Percentiles rank a stretch among this genome's conserved stretches.
Evolutionary conservation across 2,797 vertebrate genomes (phyloP).

Genomic region (Anguilla marmorata): DNA sequence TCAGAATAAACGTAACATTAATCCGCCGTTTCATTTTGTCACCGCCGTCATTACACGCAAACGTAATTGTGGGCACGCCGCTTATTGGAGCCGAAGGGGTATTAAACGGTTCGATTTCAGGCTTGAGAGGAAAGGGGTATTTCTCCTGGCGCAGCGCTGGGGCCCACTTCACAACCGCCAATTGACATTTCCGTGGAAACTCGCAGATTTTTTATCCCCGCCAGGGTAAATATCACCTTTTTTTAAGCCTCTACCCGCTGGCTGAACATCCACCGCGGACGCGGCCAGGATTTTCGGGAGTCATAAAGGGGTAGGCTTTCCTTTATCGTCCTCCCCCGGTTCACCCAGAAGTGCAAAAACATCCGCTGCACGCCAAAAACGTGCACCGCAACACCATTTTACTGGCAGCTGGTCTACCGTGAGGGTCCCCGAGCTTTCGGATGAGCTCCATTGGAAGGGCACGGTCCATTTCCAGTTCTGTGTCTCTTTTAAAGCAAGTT

Average conservation of each 20-base stretch:
- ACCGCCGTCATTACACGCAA: slow-evolving; percentile 40
- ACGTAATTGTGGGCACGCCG: slow-evolving; percentile 59
- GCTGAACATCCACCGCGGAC: slow-evolving; percentile 37
- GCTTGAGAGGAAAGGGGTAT: slow-evolving; percentile 52
- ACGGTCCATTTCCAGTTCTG: too few relatives aligned
- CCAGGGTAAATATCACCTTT: slow-evolving; percentile 68
- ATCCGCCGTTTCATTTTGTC: not conserved
- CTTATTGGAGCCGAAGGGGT: slow-evolving; percentile 42
- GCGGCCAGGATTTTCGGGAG: slow-evolving; percentile 29
- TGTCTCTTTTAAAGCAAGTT: too few relatives aligned
- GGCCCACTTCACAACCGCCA: not conserved
- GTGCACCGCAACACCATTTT: not conserved
- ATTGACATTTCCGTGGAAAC: slow-evolving; percentile 56
- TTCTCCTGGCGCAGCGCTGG: slow-evolving; percentile 61
- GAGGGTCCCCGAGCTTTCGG: too few relatives aligned
- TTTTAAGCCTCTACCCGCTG: slow-evolving; percentile 54
- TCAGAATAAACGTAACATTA: not conserved
- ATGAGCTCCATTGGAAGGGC: too few relatives aligned
- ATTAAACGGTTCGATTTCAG: slow-evolving; percentile 55
- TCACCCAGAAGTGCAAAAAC: slow-evolving; percentile 32
- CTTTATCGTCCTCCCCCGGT: slow-evolving; percentile 27
- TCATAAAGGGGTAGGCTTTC: slow-evolving; percentile 31
- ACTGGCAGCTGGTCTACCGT: not conserved
- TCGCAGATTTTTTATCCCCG: slow-evolving; percentile 39
- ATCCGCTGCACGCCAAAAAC: not conserved